Base-by-base conservation (phyloP, 2,797 vertebrate species). In the Crypturellus tataupa region DNA sequence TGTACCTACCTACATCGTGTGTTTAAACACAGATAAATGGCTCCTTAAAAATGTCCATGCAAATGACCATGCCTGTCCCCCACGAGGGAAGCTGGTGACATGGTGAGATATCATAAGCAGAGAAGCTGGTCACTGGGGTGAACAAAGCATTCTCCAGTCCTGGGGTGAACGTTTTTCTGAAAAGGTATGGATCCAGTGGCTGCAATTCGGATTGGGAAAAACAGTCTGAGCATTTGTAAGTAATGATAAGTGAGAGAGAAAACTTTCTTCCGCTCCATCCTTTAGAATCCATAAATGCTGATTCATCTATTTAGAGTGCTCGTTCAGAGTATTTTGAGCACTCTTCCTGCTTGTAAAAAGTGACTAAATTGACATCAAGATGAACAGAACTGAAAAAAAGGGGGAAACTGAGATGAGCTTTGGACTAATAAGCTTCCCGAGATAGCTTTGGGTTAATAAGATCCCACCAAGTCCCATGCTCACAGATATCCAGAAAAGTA, bases 101-200 rank as follows among this genome's bases (percentile, higher is more conserved):
- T 29, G 59, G 11, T 72, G 37, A 77, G 21, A 23, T 39, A 55
- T 9, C 44, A 19, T 13, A n/a, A 24, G 49, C 20, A 67, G n/a
- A 47, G 13, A 16, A 13, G 17, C 20, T 25, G 29, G 16, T 46
- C 56, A 20, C 4, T 12, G 42, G 16, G 21, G 46, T 63, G n/a
- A 69, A 25, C 8, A 21, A 62, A 69, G 47, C 18, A 3, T 5
- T 3, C 8, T 33, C 27, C 0, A 0, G 20, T 65, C 55, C 44
- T 65, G 68, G 16, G 14, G 9, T 47, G 6, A 14, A 56, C 0
- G 0, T 47, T 21, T 18, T 23, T 51, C 25, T 51, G 25, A 51
- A 25, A 51, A 51, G 49, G 31, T 85, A 59, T 77, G 19, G 20
- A 83, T 8, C 13, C 6, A 44, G 60, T 18, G 31, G 7, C 47